A percentile compares a stretch with the other conserved stretches of the same genome.
These are phyloP conservation scores for Neosilurus mollespiculum DNA, from an alignment of 2,797 vertebrate genomes.

Conservation along the genomic window DNA sequence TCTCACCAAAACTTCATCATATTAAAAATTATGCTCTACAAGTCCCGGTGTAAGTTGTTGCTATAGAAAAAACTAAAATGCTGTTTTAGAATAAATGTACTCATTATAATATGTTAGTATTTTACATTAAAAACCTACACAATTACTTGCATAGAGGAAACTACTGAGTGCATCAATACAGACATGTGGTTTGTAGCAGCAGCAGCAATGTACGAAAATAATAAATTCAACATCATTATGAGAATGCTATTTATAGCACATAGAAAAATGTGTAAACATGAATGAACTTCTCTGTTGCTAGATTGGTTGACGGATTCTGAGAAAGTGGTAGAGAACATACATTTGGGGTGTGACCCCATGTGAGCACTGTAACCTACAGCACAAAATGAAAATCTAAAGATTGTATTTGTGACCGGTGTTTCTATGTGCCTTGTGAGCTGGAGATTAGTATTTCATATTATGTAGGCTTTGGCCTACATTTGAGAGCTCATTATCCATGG, in stretches of 20 bases:
- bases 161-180: background rate
- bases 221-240: background rate
- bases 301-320: background rate
- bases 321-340: background rate
- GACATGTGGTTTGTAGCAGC: background rate
- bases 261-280: background rate
- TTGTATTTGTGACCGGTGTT: constrained; percentile 7
- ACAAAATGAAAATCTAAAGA: constrained; percentile 5
- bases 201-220: no score
- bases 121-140: no score
- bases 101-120: no score
- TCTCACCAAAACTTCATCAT: background rate
- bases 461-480: background rate
- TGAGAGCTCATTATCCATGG: background rate
- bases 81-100: no score
- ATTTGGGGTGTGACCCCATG: background rate
- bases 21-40: background rate
- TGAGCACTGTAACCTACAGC: background rate
- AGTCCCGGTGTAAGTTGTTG: background rate
- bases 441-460: background rate
- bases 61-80: no score
- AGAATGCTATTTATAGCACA: background rate
- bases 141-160: no score
- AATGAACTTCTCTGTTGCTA: background rate
- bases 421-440: background rate